Evolutionary conservation across 2,888 invertebrate genomes (phyloP).

Genomic region (Drosophila barbarae): DNA sequence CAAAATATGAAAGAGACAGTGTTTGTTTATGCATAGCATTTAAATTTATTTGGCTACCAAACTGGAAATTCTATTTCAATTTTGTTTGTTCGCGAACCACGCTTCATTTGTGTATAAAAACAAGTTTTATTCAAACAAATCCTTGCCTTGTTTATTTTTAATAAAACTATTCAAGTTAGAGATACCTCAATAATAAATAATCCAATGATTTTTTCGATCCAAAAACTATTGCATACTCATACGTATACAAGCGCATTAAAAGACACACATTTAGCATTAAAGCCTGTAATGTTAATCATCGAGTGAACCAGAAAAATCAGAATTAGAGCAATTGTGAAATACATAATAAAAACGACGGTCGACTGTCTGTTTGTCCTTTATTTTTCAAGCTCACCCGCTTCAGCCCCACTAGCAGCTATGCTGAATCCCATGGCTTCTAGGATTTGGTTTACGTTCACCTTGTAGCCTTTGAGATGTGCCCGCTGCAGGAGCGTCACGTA

Average conservation of each 20-base stretch:
- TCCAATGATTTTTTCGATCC: constrained; percentile 31
- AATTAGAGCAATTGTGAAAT: constrained; percentile 52
- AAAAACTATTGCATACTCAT: constrained; percentile 18
- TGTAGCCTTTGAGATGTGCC: constrained; percentile 65
- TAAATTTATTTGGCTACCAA: constrained; percentile 52
- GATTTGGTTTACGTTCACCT: constrained; percentile 66
- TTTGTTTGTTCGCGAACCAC: constrained; percentile 35
- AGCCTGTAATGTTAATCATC: constrained; percentile 37
- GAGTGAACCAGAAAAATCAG: constrained; percentile 38
- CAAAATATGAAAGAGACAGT: constrained; percentile 30
- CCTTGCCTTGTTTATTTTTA: constrained; percentile 60
- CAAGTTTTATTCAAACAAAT: constrained; percentile 38
- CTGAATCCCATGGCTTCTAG: constrained; percentile 50
- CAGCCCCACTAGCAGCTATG: constrained; percentile 1
- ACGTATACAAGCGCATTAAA: constrained; percentile 33
- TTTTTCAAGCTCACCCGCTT: constrained; percentile 21
- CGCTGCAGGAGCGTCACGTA: constrained; percentile 72
- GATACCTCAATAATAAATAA: constrained; percentile 49
- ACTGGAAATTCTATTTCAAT: constrained; percentile 30
- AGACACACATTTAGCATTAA: constrained; percentile 55
- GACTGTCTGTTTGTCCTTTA: constrained; percentile 30
- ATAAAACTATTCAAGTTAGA: constrained; percentile 65
- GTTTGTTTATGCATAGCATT: constrained; percentile 65
- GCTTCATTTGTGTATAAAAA: constrained; percentile 47
- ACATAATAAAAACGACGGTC: constrained; percentile 33